A percentile compares a stretch with the other conserved stretches of the same genome.
These are phyloP conservation scores for Spodoptera frugiperda DNA, from an alignment of 1,140 invertebrate species.

Conservation along the genomic window DNA sequence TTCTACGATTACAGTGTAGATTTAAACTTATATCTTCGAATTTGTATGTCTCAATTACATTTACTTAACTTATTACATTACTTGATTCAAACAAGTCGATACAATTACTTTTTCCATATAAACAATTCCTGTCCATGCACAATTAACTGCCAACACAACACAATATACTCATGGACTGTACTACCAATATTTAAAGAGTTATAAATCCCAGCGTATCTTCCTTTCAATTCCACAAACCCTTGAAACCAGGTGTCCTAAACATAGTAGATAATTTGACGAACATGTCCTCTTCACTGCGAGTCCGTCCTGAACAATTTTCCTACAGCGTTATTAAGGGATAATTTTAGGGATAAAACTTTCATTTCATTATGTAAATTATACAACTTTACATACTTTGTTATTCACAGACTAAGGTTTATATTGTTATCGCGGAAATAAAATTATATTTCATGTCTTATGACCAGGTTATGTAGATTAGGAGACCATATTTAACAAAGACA, in stretches of 20 bases:
- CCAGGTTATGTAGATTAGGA: slow-evolving; percentile 1
- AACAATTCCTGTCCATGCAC: no score
- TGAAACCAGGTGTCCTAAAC: slow-evolving; percentile 22
- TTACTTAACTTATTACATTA: no score
- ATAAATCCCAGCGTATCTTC: no score
- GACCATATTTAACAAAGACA: no score
- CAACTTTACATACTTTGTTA: neutral
- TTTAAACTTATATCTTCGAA: no score
- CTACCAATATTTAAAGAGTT: no score
- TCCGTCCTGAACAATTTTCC: neutral
- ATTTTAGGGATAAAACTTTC: slow-evolving; percentile 7
- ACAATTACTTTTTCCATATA: no score
- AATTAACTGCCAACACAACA: no score
- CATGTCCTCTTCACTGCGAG: neutral
- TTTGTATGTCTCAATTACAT: no score
- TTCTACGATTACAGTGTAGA: no score
- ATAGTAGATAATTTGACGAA: slow-evolving; percentile 17
- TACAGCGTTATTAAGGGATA: slow-evolving; percentile 4
- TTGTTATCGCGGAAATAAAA: neutral
- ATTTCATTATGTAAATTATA: slow-evolving; percentile 24
- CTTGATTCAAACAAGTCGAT: no score
- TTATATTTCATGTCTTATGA: slow-evolving; percentile 8
- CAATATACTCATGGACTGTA: no score
- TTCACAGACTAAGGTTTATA: neutral
- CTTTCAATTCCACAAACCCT: neutral